Evolutionary conservation across 2,888 invertebrate genomes (phyloP).

Genomic region (Chesias legatella): DNA sequence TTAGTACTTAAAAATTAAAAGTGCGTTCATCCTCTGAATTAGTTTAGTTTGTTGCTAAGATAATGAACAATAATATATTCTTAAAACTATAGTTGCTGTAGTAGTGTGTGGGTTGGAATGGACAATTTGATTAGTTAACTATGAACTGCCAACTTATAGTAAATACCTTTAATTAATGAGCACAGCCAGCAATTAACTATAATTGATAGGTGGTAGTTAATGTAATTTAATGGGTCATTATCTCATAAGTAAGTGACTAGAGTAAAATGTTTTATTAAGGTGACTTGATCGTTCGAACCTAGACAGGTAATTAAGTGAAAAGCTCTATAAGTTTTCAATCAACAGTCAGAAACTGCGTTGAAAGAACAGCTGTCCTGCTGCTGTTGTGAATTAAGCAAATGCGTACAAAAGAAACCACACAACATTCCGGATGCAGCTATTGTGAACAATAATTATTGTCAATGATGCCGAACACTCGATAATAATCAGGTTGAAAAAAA

Average conservation of each 20-base stretch:
- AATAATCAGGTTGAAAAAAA: conserved; percentile 31
- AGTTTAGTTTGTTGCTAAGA: too few relatives aligned
- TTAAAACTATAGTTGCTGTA: too few relatives aligned
- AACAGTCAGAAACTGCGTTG: conserved; percentile 7
- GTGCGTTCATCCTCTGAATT: too few relatives aligned
- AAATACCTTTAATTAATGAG: conserved; percentile 18
- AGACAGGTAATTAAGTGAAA: neutral
- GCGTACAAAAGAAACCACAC: conserved; percentile 32
- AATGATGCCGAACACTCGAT: conserved; percentile 32
- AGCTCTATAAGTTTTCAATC: neutral
- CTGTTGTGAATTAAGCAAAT: conserved; percentile 21
- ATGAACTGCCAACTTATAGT: conserved; percentile 11
- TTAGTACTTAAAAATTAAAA: too few relatives aligned
- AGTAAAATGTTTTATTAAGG: neutral
- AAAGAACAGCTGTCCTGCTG: conserved; percentile 25
- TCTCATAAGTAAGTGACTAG: conserved; percentile 6
- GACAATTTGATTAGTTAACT: conserved; percentile 14
- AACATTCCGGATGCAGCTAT: conserved; percentile 36
- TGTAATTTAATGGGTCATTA: conserved; percentile 21
- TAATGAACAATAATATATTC: too few relatives aligned
- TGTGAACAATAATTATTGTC: conserved; percentile 47
- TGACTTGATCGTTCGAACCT: neutral
- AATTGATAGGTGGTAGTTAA: conserved; percentile 24
- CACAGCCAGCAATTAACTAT: conserved; percentile 18
- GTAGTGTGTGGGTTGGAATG: conserved; percentile 12